phyloP scores from a whole-genome alignment of 2,888 invertebrate genomes.

The Mesopsocus fuscifrons region DNA sequence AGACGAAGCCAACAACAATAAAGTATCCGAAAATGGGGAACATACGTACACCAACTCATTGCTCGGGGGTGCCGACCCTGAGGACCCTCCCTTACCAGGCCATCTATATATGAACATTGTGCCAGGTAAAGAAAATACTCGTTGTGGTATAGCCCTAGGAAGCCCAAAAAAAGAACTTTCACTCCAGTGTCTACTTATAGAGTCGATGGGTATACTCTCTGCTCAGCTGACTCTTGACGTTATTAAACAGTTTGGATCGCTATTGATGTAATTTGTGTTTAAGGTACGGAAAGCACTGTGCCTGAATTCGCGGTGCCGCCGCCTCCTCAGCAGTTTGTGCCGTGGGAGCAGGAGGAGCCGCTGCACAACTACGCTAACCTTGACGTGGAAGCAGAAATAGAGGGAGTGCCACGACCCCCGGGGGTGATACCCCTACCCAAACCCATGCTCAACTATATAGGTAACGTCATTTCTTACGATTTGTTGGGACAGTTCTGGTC shows the following conservation, averaged over 20 bases:
- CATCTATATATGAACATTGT: conserved; percentile 27
- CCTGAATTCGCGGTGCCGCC: conserved; percentile 15
- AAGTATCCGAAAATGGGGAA: conserved; percentile 4
- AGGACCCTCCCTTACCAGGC: conserved; percentile 13
- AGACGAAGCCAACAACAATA: conserved; percentile 13
- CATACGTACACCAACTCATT: background rate
- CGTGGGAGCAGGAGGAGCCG: conserved; percentile 9
- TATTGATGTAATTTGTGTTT: no score
- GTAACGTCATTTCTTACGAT: no score
- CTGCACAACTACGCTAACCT: conserved; percentile 17
- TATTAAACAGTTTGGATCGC: no score
- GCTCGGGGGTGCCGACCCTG: background rate
- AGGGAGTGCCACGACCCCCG: background rate
- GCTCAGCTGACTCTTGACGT: no score
- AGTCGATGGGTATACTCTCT: no score
- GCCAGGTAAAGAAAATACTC: no score
- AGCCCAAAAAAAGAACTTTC: no score
- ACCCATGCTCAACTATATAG: background rate
- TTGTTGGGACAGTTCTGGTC: no score
- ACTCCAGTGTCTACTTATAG: no score
- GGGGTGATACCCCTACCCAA: background rate
- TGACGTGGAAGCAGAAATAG: conserved; percentile 14
- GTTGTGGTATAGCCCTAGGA: no score
- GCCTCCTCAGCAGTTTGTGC: conserved; percentile 6
- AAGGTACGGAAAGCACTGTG: conserved; percentile 19